Percentiles rank a stretch among this genome's conserved stretches.
Conservation (phyloP, 2,113 vertebrate species). For the Scartelaos histophorus region DNA sequence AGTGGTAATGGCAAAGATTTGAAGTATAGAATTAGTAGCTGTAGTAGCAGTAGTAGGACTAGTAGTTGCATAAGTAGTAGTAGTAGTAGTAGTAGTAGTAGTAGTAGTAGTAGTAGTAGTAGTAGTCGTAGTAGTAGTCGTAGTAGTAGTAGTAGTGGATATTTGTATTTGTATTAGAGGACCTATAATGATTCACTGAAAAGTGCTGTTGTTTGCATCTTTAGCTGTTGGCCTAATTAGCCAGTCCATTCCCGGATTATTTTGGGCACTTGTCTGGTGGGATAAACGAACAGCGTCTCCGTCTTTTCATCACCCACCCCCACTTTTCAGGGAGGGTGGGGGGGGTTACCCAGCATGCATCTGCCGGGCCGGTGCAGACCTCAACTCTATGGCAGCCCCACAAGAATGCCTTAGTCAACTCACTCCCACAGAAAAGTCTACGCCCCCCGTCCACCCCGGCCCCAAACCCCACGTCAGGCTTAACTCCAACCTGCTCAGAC, state of each 20-base stretch:
- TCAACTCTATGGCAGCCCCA: conserved; percentile 26
- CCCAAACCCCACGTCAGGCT: conserved; percentile 34
- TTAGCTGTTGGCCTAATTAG: not conserved
- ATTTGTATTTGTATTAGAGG: too few relatives aligned
- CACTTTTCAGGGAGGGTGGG: conserved; percentile 11
- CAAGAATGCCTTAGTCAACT: conserved; percentile 36
- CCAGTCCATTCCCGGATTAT: conserved; percentile 57
- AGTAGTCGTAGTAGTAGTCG: not conserved
- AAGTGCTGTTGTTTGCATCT: not conserved
- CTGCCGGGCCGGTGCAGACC: conserved; percentile 45
- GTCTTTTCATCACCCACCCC: conserved; percentile 26
- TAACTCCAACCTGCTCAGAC: conserved; percentile 56
- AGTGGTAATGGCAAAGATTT: too few relatives aligned
- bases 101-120: not conserved
- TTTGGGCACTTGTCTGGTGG: conserved; percentile 9
- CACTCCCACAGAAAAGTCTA: conserved; percentile 6
- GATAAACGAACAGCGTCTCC: conserved; percentile 41
- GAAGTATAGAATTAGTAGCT: too few relatives aligned
- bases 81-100: too few relatives aligned
- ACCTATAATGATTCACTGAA: not conserved
- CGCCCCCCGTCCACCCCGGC: not conserved
- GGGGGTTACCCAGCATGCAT: conserved; percentile 45
- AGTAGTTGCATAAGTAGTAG: too few relatives aligned
- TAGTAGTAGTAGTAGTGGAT: too few relatives aligned
- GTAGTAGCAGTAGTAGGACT: too few relatives aligned